Percentiles rank a stretch among this genome's conserved stretches.
Conservation (phyloP, 2,113 vertebrate species). For the Menidia beryllina region DNA sequence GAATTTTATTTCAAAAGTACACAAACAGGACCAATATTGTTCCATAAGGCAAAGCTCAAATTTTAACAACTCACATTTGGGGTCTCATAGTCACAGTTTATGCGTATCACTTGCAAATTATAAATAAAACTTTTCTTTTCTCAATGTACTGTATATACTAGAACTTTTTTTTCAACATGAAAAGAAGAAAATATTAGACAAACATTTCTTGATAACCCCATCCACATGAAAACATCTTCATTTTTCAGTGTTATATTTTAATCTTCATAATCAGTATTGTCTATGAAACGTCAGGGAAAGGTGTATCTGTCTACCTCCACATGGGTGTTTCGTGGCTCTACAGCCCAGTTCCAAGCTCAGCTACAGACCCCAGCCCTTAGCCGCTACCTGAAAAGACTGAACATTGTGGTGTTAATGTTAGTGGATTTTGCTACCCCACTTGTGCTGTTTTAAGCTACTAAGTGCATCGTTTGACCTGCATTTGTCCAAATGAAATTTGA, state of each 20-base stretch:
- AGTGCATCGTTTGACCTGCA: constrained; percentile 49
- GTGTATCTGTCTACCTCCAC: constrained; percentile 78
- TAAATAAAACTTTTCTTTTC: constrained; percentile 83
- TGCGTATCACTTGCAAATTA: constrained; percentile 88
- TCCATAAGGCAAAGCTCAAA: constrained; percentile 92
- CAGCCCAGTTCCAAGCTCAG: constrained; percentile 62
- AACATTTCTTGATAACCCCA: constrained; percentile 81
- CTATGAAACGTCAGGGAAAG: constrained; percentile 86
- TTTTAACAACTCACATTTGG: constrained; percentile 86
- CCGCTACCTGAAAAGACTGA: constrained; percentile 62
- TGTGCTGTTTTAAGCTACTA: constrained; percentile 57
- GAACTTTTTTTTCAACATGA: constrained; percentile 56
- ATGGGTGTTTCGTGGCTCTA: constrained; percentile 52
- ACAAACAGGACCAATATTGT: constrained; percentile 88
- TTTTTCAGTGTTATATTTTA: constrained; percentile 31
- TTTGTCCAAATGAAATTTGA: constrained; percentile 22
- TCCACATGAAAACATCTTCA: constrained; percentile 75
- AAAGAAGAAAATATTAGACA: constrained; percentile 73
- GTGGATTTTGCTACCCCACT: constrained; percentile 24
- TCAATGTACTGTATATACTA: constrained; percentile 53
- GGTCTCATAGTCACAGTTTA: constrained; percentile 91
- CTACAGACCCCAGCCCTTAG: constrained; percentile 55
- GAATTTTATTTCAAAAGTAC: constrained; percentile 99
- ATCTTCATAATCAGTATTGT: constrained; percentile 81
- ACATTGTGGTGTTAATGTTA: constrained; percentile 35